These are phyloP conservation scores for Sweltsa coloradensis DNA, from an alignment of 1,140 invertebrate genomes.

Conservation along the genomic window DNA sequence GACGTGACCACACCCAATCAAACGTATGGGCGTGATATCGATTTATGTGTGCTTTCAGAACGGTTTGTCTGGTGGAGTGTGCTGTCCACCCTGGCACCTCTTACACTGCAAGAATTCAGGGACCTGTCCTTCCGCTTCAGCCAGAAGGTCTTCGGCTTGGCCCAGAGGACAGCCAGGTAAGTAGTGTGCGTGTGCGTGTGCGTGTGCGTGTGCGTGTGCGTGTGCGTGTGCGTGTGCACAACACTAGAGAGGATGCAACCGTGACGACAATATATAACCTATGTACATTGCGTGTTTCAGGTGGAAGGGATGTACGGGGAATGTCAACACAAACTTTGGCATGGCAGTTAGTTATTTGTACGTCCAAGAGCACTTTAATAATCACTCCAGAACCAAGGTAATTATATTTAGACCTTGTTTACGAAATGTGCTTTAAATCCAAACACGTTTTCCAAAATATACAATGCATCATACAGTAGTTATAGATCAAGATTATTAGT, in stretches of 20 bases:
- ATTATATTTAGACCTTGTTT: too few species aligned
- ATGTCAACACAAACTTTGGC: constrained; percentile 65
- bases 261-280: not conserved
- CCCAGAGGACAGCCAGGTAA: constrained; percentile 37
- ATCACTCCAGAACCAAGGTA: constrained; percentile 51
- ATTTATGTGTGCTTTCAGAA: constrained; percentile 33
- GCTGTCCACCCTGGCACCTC: constrained; percentile 47
- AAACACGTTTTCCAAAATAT: too few species aligned
- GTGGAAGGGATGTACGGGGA: constrained; percentile 61
- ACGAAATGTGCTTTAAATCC: too few species aligned
- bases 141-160: constrained; percentile 44
- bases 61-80: constrained; percentile 52
- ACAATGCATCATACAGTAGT: too few species aligned
- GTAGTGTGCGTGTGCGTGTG: too few species aligned
- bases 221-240: too few species aligned
- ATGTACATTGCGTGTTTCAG: constrained; percentile 23
- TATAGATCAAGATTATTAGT: too few species aligned
- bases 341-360: constrained; percentile 68
- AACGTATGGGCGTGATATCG: too few species aligned
- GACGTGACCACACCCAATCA: too few species aligned
- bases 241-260: too few species aligned
- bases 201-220: too few species aligned
- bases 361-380: constrained; percentile 55
- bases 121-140: constrained; percentile 46
- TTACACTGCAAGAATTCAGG: constrained; percentile 43